Evolutionary conservation across 2,888 invertebrate genomes (phyloP).

Genomic region (Nowickia ferox): DNA sequence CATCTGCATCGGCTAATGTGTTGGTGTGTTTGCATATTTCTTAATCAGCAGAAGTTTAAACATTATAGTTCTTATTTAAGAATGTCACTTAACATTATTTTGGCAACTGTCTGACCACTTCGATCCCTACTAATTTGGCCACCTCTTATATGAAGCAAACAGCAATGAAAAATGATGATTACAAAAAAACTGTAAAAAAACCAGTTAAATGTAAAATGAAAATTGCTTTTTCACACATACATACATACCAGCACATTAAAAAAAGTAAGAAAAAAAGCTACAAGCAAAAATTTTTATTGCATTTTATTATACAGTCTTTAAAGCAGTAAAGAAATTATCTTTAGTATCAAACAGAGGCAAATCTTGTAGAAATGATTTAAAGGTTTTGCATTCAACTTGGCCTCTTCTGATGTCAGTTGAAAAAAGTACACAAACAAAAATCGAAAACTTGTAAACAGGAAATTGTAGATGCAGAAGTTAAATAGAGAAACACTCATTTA

Average conservation of each 20-base stretch:
- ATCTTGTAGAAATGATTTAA: constrained; percentile 17
- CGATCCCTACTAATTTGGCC: neutral
- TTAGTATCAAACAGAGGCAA: constrained; percentile 42
- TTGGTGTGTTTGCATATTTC: too few species aligned
- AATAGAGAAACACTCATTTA: neutral
- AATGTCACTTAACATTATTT: neutral
- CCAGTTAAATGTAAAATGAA: constrained; percentile 63
- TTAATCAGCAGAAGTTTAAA: too few species aligned
- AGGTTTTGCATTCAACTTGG: constrained; percentile 17
- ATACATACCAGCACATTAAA: constrained; percentile 5
- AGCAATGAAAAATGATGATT: constrained; percentile 38
- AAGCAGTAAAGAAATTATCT: constrained; percentile 68
- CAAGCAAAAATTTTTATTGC: constrained; percentile 51
- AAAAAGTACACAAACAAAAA: constrained; percentile 24
- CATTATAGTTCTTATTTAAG: too few species aligned
- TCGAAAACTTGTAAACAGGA: constrained; percentile 44
- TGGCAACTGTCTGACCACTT: neutral
- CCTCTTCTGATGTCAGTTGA: neutral
- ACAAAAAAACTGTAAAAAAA: constrained; percentile 53
- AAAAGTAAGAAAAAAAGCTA: constrained; percentile 7
- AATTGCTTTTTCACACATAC: constrained; percentile 16
- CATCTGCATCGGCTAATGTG: too few species aligned
- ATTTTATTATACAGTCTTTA: constrained; percentile 68
- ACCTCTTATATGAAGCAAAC: neutral
- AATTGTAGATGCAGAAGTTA: constrained; percentile 40